A percentile compares a stretch with the other conserved stretches of the same genome.
These are phyloP conservation scores for Nipponacmea schrenckii DNA, from an alignment of 2,888 invertebrate genomes.

Conservation along the genomic window DNA sequence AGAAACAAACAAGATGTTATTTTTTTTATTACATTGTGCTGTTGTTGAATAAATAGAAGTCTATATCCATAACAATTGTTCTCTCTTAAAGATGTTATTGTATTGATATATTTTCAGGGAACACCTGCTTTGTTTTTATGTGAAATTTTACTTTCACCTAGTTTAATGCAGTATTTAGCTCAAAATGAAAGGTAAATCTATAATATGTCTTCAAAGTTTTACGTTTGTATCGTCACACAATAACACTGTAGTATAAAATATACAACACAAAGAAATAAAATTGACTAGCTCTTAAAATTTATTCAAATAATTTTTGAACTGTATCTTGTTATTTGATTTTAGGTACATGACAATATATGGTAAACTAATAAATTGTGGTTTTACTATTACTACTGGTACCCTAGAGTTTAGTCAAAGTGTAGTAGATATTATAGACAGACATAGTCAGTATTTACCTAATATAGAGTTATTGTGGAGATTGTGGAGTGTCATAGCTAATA, in stretches of 20 bases:
- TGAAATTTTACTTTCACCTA: slow-evolving; percentile 53
- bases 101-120: slow-evolving; percentile 39
- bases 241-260: no score
- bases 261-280: no score
- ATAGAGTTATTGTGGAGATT: slow-evolving; percentile 51
- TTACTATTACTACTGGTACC: slow-evolving; percentile 41
- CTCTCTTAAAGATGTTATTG: no score
- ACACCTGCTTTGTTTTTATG: slow-evolving; percentile 58
- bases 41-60: no score
- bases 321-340: not conserved
- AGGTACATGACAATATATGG: slow-evolving; percentile 55
- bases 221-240: no score
- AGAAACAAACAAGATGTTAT: no score
- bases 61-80: no score
- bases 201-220: no score
- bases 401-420: slow-evolving; percentile 55
- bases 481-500: slow-evolving; percentile 54
- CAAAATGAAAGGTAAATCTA: slow-evolving; percentile 41
- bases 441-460: slow-evolving; percentile 38
- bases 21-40: no score
- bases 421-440: slow-evolving; percentile 47
- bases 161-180: slow-evolving; percentile 40
- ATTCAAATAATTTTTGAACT: no score
- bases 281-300: no score
- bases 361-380: slow-evolving; percentile 46